Conservation (phyloP, 2,797 vertebrate genomes). For the Euthynnus affinis region DNA sequence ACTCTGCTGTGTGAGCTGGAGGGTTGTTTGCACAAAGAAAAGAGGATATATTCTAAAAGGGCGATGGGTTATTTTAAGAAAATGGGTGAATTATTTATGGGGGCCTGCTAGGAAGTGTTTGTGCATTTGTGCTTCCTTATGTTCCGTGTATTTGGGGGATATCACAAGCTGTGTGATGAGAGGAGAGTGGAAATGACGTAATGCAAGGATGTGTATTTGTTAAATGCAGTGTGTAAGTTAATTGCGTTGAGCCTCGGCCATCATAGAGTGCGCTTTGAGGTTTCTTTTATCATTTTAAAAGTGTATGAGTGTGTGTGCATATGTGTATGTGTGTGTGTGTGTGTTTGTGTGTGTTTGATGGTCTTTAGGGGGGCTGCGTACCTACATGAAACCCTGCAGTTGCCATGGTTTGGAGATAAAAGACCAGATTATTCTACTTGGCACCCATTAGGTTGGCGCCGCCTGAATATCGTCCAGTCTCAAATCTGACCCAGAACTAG, state of each 20-base stretch:
- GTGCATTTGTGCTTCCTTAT: conserved; percentile 26
- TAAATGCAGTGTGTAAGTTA: conserved; percentile 14
- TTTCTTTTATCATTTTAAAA: conserved; percentile 34
- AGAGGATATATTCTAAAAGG: conserved; percentile 66
- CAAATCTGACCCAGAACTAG: conserved; percentile 71
- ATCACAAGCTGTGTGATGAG: neutral
- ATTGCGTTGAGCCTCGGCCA: conserved; percentile 27
- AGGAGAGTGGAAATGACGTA: conserved; percentile 23
- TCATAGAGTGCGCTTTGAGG: conserved; percentile 24
- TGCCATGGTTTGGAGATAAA: conserved; percentile 68
- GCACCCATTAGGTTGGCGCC: conserved; percentile 51
- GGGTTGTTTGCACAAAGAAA: conserved; percentile 72
- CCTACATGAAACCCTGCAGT: conserved; percentile 53
- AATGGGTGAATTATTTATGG: conserved; percentile 76
- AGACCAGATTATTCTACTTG: conserved; percentile 70
- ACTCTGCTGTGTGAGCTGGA: conserved; percentile 58
- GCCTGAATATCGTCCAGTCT: conserved; percentile 56
- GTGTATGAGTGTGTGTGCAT: conserved; percentile 23
- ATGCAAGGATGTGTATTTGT: neutral
- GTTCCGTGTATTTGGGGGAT: conserved; percentile 13
- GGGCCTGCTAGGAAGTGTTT: conserved; percentile 39
- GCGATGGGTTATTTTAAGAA: conserved; percentile 75
- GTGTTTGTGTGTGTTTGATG: conserved; percentile 28
- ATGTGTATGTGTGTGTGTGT: neutral
- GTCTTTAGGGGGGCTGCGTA: conserved; percentile 35